These are phyloP conservation scores for Antechinus flavipes DNA, from an alignment of 2,113 vertebrate genomes.

Conservation along the genomic window DNA sequence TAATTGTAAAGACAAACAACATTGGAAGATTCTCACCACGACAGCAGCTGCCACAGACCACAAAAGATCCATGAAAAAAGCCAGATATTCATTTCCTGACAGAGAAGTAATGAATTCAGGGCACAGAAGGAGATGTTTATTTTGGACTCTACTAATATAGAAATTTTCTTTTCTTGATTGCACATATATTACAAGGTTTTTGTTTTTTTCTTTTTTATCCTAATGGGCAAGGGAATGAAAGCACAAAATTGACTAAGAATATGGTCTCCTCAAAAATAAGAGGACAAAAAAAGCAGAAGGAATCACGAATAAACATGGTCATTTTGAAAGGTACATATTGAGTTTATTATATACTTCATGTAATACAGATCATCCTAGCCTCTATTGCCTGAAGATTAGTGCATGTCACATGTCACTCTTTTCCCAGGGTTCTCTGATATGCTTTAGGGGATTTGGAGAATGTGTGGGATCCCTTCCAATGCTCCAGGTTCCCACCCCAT, in stretches of 20 bases:
- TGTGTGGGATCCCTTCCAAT: not conserved
- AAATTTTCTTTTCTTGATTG: too few species aligned
- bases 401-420: not conserved
- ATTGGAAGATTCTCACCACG: not conserved
- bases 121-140: not conserved
- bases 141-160: not conserved
- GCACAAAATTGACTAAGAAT: not conserved
- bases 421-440: not conserved
- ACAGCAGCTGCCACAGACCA: not conserved
- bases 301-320: not conserved
- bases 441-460: not conserved
- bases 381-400: not conserved
- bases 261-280: not conserved
- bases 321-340: not conserved
- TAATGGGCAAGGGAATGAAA: not conserved
- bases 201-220: not conserved
- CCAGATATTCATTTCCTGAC: too few species aligned
- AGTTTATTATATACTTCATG: not conserved
- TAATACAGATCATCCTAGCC: not conserved
- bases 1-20: not conserved
- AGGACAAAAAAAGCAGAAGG: not conserved
- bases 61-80: not conserved
- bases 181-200: not conserved
- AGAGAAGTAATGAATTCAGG: not conserved
- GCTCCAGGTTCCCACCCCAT: too few species aligned